A percentile compares a stretch with the other conserved stretches of the same genome.
These are phyloP conservation scores for Euphysa ruthae DNA, from an alignment of 30 jellyfish, hydroid and myxozoan species.

Conservation along the genomic window DNA sequence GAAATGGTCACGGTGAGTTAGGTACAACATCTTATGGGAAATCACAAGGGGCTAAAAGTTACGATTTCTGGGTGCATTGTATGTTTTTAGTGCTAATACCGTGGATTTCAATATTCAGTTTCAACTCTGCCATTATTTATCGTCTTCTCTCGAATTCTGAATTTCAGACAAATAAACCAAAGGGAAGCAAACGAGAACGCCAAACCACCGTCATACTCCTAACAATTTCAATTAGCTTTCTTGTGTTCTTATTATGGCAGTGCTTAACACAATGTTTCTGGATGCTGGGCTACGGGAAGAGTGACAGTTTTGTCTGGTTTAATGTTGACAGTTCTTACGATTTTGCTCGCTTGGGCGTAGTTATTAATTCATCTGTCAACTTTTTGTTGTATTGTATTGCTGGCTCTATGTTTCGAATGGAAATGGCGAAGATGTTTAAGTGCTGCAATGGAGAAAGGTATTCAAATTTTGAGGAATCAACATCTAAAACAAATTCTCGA, in stretches of 20 bases:
- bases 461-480: not conserved
- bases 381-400: slow-evolving; percentile 63
- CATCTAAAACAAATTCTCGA: not conserved
- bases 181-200: slow-evolving; percentile 23
- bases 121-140: slow-evolving; percentile 42
- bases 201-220: slow-evolving; percentile 62
- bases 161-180: not conserved
- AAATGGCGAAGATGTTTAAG: slow-evolving; percentile 11
- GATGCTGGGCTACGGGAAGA: slow-evolving; percentile 34
- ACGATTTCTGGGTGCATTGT: slow-evolving; percentile 84
- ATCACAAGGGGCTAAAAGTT: slow-evolving; percentile 32
- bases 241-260: slow-evolving; percentile 75
- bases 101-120: slow-evolving; percentile 56
- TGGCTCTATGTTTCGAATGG: slow-evolving; percentile 63
- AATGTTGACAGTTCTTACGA: slow-evolving; percentile 40
- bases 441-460: not conserved
- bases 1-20: not conserved
- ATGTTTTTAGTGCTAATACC: slow-evolving; percentile 69
- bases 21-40: slow-evolving; percentile 34
- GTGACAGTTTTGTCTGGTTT: slow-evolving; percentile 16
- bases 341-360: slow-evolving; percentile 70
- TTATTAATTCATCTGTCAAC: slow-evolving; percentile 62
- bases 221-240: slow-evolving; percentile 51
- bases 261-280: slow-evolving; percentile 77
- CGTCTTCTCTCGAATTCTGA: not conserved